Evolutionary conservation across 1,140 invertebrate genomes (phyloP).

Genomic region (Drosophila lowei): DNA sequence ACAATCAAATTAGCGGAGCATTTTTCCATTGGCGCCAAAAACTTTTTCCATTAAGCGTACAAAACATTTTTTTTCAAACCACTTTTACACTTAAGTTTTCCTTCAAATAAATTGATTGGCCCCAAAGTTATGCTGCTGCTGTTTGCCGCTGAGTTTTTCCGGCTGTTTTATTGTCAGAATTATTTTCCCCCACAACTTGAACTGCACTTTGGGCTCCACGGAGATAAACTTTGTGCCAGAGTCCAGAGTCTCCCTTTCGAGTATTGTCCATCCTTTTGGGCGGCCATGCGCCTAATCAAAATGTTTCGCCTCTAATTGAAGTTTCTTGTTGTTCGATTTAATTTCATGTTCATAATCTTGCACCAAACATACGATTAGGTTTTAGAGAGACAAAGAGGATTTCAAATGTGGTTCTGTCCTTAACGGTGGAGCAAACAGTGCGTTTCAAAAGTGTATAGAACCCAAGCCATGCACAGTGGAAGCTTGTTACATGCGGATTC

Average conservation of each 20-base stretch:
- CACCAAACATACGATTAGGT: slow-evolving; percentile 46
- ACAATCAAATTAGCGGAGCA: slow-evolving; percentile 72
- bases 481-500: too few species aligned
- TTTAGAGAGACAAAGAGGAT: neutral
- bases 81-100: slow-evolving; percentile 18
- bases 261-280: neutral
- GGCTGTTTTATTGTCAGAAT: slow-evolving; percentile 37
- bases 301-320: slow-evolving; percentile 68
- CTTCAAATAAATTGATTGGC: slow-evolving; percentile 58
- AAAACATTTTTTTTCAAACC: slow-evolving; percentile 9
- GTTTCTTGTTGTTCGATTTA: slow-evolving; percentile 64
- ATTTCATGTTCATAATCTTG: slow-evolving; percentile 63
- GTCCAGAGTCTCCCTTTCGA: neutral
- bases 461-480: too few species aligned
- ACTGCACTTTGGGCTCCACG: slow-evolving; percentile 27
- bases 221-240: slow-evolving; percentile 27
- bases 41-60: slow-evolving; percentile 76
- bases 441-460: too few species aligned
- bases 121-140: slow-evolving; percentile 24
- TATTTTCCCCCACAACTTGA: slow-evolving; percentile 32
- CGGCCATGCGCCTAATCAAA: slow-evolving; percentile 38
- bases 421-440: too few species aligned
- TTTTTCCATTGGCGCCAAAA: slow-evolving; percentile 59
- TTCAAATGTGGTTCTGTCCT: neutral
- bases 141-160: slow-evolving; percentile 36